Percentiles rank a stretch among this genome's conserved stretches.
Evolutionary conservation across 2,888 invertebrate genomes (phyloP).

Genomic region (Blastobasis lacticolella): DNA sequence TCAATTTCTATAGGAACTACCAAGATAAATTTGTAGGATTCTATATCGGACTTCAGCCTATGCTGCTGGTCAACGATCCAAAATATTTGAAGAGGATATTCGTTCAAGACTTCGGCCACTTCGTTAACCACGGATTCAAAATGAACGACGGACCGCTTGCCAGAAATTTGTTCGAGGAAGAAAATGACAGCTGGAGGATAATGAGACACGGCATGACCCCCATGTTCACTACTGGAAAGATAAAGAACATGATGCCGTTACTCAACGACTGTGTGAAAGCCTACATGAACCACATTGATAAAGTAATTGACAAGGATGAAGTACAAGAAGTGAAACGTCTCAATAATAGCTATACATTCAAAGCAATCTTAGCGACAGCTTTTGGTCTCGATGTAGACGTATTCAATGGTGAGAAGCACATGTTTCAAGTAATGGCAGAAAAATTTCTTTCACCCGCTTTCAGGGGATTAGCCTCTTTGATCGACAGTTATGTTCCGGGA

Average conservation of each 20-base stretch:
- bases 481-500: neutral
- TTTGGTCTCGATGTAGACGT: neutral
- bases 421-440: neutral
- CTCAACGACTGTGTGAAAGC: slow-evolving; percentile 26
- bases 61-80: slow-evolving; percentile 27
- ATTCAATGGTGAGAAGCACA: neutral
- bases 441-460: neutral
- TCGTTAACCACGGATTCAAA: slow-evolving; percentile 25
- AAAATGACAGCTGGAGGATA: slow-evolving; percentile 35
- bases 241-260: slow-evolving; percentile 36
- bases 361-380: neutral
- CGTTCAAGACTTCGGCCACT: slow-evolving; percentile 27
- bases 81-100: slow-evolving; percentile 27
- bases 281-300: slow-evolving; percentile 20
- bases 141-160: slow-evolving; percentile 20
- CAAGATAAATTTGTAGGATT: slow-evolving; percentile 30
- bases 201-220: slow-evolving; percentile 33
- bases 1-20: slow-evolving; percentile 17
- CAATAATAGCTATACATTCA: neutral
- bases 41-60: slow-evolving; percentile 23
- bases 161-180: slow-evolving; percentile 27
- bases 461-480: neutral
- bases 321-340: neutral
- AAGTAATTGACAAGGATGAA: neutral
- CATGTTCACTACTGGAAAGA: slow-evolving; percentile 28